These are phyloP conservation scores for Morpho deidamia DNA, from an alignment of 2,888 invertebrate species.

Conservation along the genomic window DNA sequence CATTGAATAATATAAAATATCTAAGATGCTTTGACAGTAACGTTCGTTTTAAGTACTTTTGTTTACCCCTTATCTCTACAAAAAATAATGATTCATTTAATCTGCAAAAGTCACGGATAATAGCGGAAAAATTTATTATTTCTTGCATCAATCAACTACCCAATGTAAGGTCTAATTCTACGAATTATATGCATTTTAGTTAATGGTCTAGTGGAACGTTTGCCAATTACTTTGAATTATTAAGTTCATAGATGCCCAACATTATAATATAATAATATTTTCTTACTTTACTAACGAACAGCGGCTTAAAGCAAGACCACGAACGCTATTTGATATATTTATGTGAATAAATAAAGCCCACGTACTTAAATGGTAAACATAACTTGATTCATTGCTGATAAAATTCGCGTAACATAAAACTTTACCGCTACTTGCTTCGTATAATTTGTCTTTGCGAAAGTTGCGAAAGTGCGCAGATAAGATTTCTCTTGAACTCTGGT, in stretches of 20 bases:
- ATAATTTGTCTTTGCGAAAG: constrained; percentile 64
- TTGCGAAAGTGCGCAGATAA: constrained; percentile 57
- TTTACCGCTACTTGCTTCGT: constrained; percentile 57
- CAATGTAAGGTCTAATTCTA: background rate
- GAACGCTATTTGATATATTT: constrained; percentile 47
- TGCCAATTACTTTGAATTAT: background rate
- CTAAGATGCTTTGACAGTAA: background rate
- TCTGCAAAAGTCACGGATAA: too few species aligned
- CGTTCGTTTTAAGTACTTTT: background rate
- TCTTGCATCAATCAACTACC: too few species aligned
- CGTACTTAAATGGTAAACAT: constrained; percentile 50
- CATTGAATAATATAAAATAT: constrained; percentile 3
- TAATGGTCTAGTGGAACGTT: background rate
- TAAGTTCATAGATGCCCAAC: too few species aligned
- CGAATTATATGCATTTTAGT: too few species aligned
- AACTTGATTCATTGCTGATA: constrained; percentile 55
- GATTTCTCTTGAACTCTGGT: constrained; percentile 33
- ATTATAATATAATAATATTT: constrained; percentile 32
- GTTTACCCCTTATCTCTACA: background rate
- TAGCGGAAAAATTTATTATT: too few species aligned
- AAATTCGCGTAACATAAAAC: constrained; percentile 67
- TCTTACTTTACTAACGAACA: constrained; percentile 47
- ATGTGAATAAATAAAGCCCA: constrained; percentile 43
- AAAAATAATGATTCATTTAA: too few species aligned
- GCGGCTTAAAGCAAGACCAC: constrained; percentile 51